phyloP scores from a whole-genome alignment of 2,888 invertebrate genomes.

The Ypsolopha scabrella region DNA sequence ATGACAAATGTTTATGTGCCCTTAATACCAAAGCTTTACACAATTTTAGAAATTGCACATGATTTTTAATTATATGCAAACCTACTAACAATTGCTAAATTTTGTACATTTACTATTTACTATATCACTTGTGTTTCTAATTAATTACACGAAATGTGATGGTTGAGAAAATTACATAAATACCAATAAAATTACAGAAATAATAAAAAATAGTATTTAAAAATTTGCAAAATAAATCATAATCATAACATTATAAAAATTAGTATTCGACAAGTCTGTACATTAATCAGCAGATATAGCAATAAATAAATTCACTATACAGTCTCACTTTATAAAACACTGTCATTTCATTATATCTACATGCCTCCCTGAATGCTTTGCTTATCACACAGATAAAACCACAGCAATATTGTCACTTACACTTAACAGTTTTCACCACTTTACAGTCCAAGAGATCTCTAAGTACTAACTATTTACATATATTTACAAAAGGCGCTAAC shows the following conservation, averaged over 20 bases:
- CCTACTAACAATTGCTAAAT: slow-evolving; percentile 52
- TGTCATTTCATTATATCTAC: slow-evolving; percentile 26
- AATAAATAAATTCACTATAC: slow-evolving; percentile 66
- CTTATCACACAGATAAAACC: slow-evolving; percentile 66
- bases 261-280: slow-evolving; percentile 52
- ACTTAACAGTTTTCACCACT: slow-evolving; percentile 46
- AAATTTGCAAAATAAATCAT: slow-evolving; percentile 51
- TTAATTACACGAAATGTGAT: slow-evolving; percentile 34
- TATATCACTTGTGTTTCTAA: slow-evolving; percentile 56
- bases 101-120: slow-evolving; percentile 61
- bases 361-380: slow-evolving; percentile 34
- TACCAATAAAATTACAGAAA: slow-evolving; percentile 39
- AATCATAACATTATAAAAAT: slow-evolving; percentile 39
- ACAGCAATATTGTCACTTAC: slow-evolving; percentile 69
- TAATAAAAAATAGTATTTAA: slow-evolving; percentile 34
- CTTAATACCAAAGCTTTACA: slow-evolving; percentile 40
- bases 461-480: slow-evolving; percentile 3
- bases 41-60: slow-evolving; percentile 53
- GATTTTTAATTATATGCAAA: slow-evolving; percentile 59
- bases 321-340: slow-evolving; percentile 56
- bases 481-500: slow-evolving; percentile 1
- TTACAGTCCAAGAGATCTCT: slow-evolving; percentile 42
- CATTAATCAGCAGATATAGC: slow-evolving; percentile 25
- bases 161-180: slow-evolving; percentile 39
- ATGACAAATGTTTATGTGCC: slow-evolving; percentile 51